Conservation (phyloP, 1,140 invertebrate species). For the Psilanteris sp. region DNA sequence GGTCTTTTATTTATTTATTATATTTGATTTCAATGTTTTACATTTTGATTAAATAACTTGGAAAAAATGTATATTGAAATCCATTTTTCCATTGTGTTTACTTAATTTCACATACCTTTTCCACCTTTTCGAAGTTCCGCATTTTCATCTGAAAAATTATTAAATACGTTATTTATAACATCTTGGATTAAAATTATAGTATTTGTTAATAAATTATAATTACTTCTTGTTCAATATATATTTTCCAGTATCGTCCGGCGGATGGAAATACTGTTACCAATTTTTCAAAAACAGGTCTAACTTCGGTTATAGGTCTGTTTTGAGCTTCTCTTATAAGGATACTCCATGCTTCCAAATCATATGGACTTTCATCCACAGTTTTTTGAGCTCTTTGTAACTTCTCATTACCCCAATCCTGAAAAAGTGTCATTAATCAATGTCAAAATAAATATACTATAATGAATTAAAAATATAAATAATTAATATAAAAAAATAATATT, state of each 20-base stretch:
- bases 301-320: constrained; percentile 93
- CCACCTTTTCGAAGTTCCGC: constrained; percentile 97
- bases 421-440: too few relatives aligned
- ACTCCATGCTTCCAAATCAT: constrained; percentile 98
- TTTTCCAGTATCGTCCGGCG: constrained; percentile 98
- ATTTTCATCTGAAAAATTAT: constrained; percentile 92
- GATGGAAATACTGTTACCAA: constrained; percentile 96
- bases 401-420: constrained; percentile 92
- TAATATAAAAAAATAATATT: too few relatives aligned
- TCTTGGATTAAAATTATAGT: too few relatives aligned
- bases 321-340: constrained; percentile 95
- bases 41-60: constrained; percentile 66
- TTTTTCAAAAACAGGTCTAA: constrained; percentile 94
- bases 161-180: neutral
- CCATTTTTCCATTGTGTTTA: constrained; percentile 17
- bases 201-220: constrained; percentile 3
- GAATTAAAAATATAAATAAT: too few relatives aligned
- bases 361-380: constrained; percentile 90
- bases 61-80: constrained; percentile 50
- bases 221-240: constrained; percentile 99
- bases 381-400: constrained; percentile 89
- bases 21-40: neutral
- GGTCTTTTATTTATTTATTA: constrained; percentile 31
- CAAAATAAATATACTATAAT: too few relatives aligned
- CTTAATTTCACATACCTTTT: constrained; percentile 90